Evolutionary conservation across 2,888 invertebrate species (phyloP), one percentile per base, ranked within the genome.

Genomic region (Parthenolecanium corni): DNA sequence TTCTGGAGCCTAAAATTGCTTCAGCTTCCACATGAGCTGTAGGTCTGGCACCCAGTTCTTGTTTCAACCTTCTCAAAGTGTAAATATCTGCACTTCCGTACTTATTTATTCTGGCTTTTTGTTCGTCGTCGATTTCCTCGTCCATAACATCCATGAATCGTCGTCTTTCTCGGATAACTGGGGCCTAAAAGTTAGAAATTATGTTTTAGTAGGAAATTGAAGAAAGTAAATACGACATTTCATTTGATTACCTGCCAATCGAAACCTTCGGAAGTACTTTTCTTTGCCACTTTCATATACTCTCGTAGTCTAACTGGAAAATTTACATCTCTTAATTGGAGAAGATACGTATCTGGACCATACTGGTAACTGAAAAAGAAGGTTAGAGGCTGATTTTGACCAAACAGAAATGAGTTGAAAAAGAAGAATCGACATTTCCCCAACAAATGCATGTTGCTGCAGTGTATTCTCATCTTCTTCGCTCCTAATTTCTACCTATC

Each of bases 91-190:
- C 76, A 16, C 79, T 73, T 61, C 85, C 85, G 71, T 89, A 89
- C 71, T 81, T 81, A 74, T 83, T 86, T 71, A 89, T 89, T 63
- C 89, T 78, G 44, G 83, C 83, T 71, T 83, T 85, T 11, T 86
- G 81, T 74, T 93, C 92, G 74, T 92, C 92, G 70, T 90, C 90
- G 66, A 93, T 92, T 76, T 93, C 92, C 72, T 93, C 93, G 73
- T 93, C 93, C 92, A 93, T 92, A 14, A 93, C 83, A 73, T 93
- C 93, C 1, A 89, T 91, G 75, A 93, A 93, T 67, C 91, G 84
- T 66, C 93, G 83, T 65, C 93, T 80, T 74, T 93, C 93, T 54
- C 87, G 83, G 70, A 93, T 89, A 38, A 91, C 83, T 0, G 91
- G 91, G 0, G 86, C 82, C 89, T 64, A 56, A 9, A 38, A n/a